A percentile compares a stretch with the other conserved stretches of the same genome.
Evolutionary conservation across 2,888 invertebrate genomes (phyloP).

Genomic region (Drosophila neonasuta): DNA sequence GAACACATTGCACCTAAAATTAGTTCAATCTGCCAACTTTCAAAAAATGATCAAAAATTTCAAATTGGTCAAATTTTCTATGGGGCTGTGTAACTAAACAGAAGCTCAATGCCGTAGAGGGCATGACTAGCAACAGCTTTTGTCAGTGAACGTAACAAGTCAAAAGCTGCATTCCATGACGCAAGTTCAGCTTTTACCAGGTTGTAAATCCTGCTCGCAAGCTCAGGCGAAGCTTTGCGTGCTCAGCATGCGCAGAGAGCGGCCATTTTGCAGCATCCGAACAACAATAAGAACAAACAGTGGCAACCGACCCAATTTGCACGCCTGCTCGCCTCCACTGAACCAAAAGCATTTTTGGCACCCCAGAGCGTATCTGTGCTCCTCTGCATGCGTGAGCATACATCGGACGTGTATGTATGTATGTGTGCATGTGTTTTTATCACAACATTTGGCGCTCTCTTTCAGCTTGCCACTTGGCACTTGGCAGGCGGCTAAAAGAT

Average conservation of each 20-base stretch:
- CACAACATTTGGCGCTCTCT: constrained; percentile 56
- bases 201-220: constrained; percentile 18
- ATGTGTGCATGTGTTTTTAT: constrained; percentile 50
- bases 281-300: constrained; percentile 7
- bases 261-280: constrained; percentile 47
- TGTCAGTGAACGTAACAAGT: background rate
- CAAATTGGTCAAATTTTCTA: no score
- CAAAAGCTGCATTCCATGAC: constrained; percentile 3
- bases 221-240: constrained; percentile 2
- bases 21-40: no score
- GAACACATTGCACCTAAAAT: no score
- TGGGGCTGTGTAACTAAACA: background rate
- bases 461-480: constrained; percentile 18
- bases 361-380: constrained; percentile 37
- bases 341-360: constrained; percentile 52
- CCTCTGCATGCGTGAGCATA: constrained; percentile 17
- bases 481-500: constrained; percentile 51
- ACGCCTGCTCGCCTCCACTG: constrained; percentile 43
- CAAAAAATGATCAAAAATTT: no score
- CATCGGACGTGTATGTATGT: constrained; percentile 8
- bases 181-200: background rate
- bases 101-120: constrained; percentile 10
- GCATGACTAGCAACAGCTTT: background rate
- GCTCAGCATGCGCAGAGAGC: constrained; percentile 51
- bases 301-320: constrained; percentile 48